Percentiles rank a stretch among this genome's conserved stretches.
phyloP scores from a whole-genome alignment of 37 sponge, comb jelly and placozoan species.

The Diacarnus erythraeanus region DNA sequence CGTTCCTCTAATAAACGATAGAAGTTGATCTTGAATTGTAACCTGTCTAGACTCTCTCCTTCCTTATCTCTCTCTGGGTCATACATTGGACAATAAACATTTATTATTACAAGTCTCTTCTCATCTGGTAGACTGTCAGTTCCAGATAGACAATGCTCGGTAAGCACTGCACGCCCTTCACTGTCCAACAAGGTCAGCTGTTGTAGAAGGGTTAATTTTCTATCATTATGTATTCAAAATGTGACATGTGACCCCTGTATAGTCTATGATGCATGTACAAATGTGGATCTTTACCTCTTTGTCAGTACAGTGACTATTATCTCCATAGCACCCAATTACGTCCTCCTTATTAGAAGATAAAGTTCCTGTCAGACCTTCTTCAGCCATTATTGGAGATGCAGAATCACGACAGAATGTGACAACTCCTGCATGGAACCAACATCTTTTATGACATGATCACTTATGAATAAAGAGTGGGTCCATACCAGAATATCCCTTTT shows the following conservation, averaged over 20 bases:
- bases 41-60: constrained; percentile 28
- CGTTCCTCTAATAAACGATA: constrained; percentile 57
- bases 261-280: too few relatives aligned
- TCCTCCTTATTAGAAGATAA: constrained; percentile 2
- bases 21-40: constrained; percentile 77
- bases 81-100: constrained; percentile 86
- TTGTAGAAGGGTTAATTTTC: neutral
- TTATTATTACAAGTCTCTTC: constrained; percentile 66
- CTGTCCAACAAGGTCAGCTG: constrained; percentile 39
- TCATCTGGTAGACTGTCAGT: neutral
- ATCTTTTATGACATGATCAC: too few relatives aligned
- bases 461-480: too few relatives aligned
- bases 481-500: constrained; percentile 81
- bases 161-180: constrained; percentile 81
- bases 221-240: neutral
- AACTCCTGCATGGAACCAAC: constrained; percentile 76
- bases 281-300: constrained; percentile 20
- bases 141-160: constrained; percentile 45
- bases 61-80: constrained; percentile 35
- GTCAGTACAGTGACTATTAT: neutral
- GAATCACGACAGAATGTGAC: constrained; percentile 65
- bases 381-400: constrained; percentile 69
- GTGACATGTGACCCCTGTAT: neutral
- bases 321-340: constrained; percentile 43
- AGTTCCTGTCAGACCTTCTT: constrained; percentile 75